Conservation (phyloP, 2,797 vertebrate genomes). For the Alosa sapidissima region DNA sequence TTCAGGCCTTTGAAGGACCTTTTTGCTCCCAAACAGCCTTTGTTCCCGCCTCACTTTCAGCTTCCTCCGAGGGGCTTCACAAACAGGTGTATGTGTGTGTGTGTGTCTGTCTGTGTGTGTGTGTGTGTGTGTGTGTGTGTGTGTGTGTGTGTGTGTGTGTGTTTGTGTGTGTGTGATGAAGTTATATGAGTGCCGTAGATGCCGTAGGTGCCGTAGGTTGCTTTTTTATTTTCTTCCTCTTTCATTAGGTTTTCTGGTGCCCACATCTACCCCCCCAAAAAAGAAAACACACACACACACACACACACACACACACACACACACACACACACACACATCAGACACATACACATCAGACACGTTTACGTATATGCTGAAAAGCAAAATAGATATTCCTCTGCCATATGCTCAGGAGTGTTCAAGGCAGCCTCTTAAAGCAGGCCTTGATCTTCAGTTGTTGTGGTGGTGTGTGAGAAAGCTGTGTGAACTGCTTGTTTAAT, state of each 20-base stretch:
- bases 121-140: neutral
- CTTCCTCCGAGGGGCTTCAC: conserved; percentile 24
- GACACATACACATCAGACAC: neutral
- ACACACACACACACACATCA: neutral
- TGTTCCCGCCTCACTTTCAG: conserved; percentile 9
- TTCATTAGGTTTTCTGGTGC: neutral
- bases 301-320: conserved; percentile 10
- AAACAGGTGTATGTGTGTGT: conserved; percentile 21
- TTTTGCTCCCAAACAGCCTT: conserved; percentile 25
- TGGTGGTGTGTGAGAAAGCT: neutral
- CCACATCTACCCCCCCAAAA: neutral
- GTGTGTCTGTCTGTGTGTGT: conserved; percentile 8
- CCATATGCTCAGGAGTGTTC: neutral
- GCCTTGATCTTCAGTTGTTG: neutral
- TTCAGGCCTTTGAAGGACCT: conserved; percentile 28
- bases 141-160: no score
- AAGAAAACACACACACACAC: neutral
- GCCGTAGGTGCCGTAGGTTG: neutral
- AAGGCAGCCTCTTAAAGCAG: neutral
- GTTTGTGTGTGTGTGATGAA: neutral
- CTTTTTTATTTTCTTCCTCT: neutral
- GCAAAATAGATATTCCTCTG: neutral
- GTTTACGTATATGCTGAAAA: neutral
- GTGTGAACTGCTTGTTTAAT: conserved; percentile 1
- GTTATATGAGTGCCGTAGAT: neutral